Percentiles rank a stretch among this genome's conserved stretches.
Evolutionary conservation across 2,797 vertebrate species (phyloP).

Genomic region (Spea hammondii): DNA sequence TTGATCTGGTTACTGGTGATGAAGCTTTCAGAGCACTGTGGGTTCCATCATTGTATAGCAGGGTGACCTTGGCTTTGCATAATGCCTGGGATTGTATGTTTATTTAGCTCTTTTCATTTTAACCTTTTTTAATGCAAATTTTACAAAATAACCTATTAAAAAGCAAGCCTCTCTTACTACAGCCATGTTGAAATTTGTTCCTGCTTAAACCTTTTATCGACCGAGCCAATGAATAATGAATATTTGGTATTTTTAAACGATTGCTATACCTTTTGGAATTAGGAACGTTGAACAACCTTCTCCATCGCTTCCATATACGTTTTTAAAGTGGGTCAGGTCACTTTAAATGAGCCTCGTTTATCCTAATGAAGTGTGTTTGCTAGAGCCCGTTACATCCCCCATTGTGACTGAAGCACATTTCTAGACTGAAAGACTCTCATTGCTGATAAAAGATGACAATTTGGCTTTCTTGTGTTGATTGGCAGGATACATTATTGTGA

Average conservation of each 20-base stretch:
- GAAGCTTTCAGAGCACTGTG: too few relatives aligned
- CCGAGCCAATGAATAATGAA: too few relatives aligned
- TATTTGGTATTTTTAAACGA: background rate
- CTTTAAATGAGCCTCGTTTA: background rate
- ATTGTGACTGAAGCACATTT: slow-evolving; percentile 20
- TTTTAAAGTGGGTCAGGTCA: background rate
- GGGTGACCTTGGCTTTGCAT: too few relatives aligned
- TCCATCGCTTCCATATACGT: background rate
- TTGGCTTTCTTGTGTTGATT: slow-evolving; percentile 32
- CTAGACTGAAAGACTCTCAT: background rate
- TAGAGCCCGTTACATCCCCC: background rate
- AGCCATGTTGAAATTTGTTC: too few relatives aligned
- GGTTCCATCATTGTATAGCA: too few relatives aligned
- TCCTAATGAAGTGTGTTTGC: background rate
- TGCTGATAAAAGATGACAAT: slow-evolving; percentile 42
- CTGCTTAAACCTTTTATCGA: too few relatives aligned
- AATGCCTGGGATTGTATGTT: too few relatives aligned
- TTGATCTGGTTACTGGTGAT: too few relatives aligned
- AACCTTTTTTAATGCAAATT: too few relatives aligned
- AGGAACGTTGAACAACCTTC: background rate
- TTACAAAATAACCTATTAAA: too few relatives aligned
- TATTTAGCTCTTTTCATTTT: too few relatives aligned
- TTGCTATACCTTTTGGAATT: background rate
- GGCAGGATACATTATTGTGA: slow-evolving; percentile 29
- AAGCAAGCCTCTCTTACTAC: too few relatives aligned